Percentiles rank a stretch among this genome's conserved stretches.
These are phyloP conservation scores for Druceiella hillmani DNA, from an alignment of 2,888 invertebrate genomes.

Conservation along the genomic window DNA sequence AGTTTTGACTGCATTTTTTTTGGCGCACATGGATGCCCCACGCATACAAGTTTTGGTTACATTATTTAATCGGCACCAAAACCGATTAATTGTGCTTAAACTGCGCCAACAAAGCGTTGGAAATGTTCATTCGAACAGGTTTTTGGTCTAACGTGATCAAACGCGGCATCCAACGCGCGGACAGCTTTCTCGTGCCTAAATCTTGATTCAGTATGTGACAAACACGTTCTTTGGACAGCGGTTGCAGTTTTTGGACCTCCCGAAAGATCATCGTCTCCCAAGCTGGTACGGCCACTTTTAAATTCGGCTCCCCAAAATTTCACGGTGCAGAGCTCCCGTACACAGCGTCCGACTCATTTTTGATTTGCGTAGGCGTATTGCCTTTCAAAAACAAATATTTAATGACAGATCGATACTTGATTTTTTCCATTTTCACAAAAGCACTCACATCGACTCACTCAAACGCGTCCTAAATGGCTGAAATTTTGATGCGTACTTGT, in stretches of 20 bases:
- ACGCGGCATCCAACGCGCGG: slow-evolving; percentile 11
- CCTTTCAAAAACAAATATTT: too few relatives aligned
- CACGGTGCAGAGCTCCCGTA: too few relatives aligned
- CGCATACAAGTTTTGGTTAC: slow-evolving; percentile 27
- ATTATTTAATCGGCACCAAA: slow-evolving; percentile 18
- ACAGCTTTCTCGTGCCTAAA: slow-evolving; percentile 22
- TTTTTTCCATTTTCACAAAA: too few relatives aligned
- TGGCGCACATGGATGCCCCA: slow-evolving; percentile 22
- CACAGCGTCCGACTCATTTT: too few relatives aligned
- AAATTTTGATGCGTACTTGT: slow-evolving; percentile 11
- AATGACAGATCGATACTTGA: too few relatives aligned
- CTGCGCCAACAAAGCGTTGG: too few relatives aligned
- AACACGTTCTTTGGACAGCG: slow-evolving; percentile 11
- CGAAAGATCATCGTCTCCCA: slow-evolving; percentile 13
- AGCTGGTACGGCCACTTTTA: slow-evolving; percentile 17
- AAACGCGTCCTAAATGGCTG: slow-evolving; percentile 18
- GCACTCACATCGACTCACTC: too few relatives aligned
- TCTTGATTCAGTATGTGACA: slow-evolving; percentile 17
- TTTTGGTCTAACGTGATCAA: slow-evolving; percentile 15
- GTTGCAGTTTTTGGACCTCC: slow-evolving; percentile 18
- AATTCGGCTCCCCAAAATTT: too few relatives aligned
- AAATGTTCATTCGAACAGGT: slow-evolving; percentile 7
- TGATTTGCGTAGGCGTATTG: too few relatives aligned
- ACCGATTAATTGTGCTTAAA: too few relatives aligned
- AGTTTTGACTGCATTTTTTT: slow-evolving; percentile 7